phyloP scores from a whole-genome alignment of 2,888 invertebrate genomes.

The Horisme vitalbata region DNA sequence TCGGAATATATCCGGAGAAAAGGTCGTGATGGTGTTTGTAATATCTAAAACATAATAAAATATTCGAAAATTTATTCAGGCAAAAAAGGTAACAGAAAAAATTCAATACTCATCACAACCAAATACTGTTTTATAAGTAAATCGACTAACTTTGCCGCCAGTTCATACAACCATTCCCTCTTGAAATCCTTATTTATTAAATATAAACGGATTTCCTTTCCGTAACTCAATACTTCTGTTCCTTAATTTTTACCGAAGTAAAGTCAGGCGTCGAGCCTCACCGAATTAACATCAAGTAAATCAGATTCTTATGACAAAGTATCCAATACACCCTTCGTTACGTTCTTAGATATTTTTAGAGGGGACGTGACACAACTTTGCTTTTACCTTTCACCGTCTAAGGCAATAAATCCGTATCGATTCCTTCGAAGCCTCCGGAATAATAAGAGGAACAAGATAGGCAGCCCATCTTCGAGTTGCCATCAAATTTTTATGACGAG shows the following conservation, averaged over 20 bases:
- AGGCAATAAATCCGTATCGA: slow-evolving; percentile 41
- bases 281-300: slow-evolving; percentile 31
- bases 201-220: slow-evolving; percentile 7
- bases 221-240: slow-evolving; percentile 18
- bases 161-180: slow-evolving; percentile 1
- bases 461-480: slow-evolving; percentile 33
- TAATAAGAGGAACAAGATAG: slow-evolving; percentile 38
- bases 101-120: too few species aligned
- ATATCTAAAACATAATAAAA: too few species aligned
- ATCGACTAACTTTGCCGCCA: not conserved
- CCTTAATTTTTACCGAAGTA: slow-evolving; percentile 13
- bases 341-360: slow-evolving; percentile 31
- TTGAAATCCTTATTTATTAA: slow-evolving; percentile 10
- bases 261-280: slow-evolving; percentile 16
- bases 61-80: too few species aligned
- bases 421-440: slow-evolving; percentile 32
- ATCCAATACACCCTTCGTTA: slow-evolving; percentile 30
- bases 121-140: too few species aligned
- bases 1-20: too few species aligned
- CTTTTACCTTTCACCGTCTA: slow-evolving; percentile 35
- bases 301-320: slow-evolving; percentile 31
- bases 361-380: slow-evolving; percentile 38
- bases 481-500: slow-evolving; percentile 44
- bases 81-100: too few species aligned
- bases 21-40: too few species aligned